Evolutionary conservation across 2,797 vertebrate species (phyloP).

Genomic region (Limnodromus scolopaceus): DNA sequence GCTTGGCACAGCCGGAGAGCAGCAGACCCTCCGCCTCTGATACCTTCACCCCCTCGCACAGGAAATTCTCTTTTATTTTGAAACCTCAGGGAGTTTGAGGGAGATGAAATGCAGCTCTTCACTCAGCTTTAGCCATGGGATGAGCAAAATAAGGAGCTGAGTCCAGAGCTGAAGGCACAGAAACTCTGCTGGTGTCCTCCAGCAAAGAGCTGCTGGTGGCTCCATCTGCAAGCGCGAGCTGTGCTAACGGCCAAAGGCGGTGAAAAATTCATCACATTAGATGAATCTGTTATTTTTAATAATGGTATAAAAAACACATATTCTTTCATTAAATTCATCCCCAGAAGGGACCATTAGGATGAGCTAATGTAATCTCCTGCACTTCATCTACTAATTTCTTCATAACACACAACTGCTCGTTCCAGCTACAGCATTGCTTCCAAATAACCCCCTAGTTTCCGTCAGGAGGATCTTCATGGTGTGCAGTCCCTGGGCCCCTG

Average conservation of each 20-base stretch:
- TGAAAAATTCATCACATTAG: not conserved
- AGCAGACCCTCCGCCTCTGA: accelerated
- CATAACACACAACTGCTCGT: not conserved
- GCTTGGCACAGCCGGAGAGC: not conserved
- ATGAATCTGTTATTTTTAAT: constrained; percentile 1
- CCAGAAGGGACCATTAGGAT: not conserved
- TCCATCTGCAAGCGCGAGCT: not conserved
- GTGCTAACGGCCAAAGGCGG: not conserved
- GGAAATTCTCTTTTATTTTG: not conserved
- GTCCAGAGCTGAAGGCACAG: not conserved
- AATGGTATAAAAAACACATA: not conserved
- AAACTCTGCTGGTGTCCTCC: not conserved
- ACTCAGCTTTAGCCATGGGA: not conserved
- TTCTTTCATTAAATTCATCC: not conserved
- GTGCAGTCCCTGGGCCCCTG: accelerated
- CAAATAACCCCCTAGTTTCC: not conserved
- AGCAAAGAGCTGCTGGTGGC: not conserved
- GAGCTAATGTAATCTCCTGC: not conserved
- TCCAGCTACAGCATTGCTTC: not conserved
- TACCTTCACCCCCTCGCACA: accelerated
- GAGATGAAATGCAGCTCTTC: no score
- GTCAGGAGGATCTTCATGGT: not conserved
- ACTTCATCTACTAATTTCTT: not conserved
- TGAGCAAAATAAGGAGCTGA: not conserved
- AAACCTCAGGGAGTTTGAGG: no score